Percentiles rank a stretch among this genome's conserved stretches.
Evolutionary conservation across 2,888 invertebrate species (phyloP).

Genomic region (Erpobdella octoculata): DNA sequence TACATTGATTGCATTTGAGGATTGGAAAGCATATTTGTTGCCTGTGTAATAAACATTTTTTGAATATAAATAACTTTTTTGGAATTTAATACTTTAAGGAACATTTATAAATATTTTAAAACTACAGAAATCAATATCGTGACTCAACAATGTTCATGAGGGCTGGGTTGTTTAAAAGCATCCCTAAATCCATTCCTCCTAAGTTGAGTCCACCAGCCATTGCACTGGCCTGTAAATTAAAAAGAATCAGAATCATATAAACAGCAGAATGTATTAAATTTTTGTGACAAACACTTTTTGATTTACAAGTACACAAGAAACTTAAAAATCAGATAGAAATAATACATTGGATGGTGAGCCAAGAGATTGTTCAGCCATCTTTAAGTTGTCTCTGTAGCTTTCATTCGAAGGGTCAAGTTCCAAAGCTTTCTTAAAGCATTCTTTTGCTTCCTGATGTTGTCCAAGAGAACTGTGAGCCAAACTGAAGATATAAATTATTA

Average conservation of each 20-base stretch:
- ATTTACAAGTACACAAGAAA: too few relatives aligned
- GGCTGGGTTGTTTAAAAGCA: conserved; percentile 63
- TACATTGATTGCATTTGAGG: conserved; percentile 32
- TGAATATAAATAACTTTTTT: too few relatives aligned
- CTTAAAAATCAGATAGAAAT: too few relatives aligned
- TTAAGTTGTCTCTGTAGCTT: conserved; percentile 27
- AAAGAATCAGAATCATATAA: not conserved
- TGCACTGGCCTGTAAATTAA: not conserved
- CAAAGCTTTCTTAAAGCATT: conserved; percentile 28
- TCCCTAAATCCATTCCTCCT: conserved; percentile 21
- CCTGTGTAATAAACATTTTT: conserved; percentile 23
- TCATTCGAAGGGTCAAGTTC: conserved; percentile 29
- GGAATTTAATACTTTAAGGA: too few relatives aligned
- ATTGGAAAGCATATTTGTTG: conserved; percentile 30
- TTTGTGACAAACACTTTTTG: too few relatives aligned
- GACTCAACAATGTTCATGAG: conserved; percentile 64
- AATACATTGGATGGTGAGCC: too few relatives aligned
- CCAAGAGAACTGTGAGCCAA: conserved; percentile 26
- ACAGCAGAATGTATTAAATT: conserved; percentile 4
- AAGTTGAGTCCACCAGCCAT: conserved; percentile 13
- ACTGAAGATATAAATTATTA: not conserved
- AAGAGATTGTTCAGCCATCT: conserved; percentile 18
- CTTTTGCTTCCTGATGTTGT: conserved; percentile 28
- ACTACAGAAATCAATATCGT: not conserved
- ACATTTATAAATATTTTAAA: not conserved